Evolutionary conservation across 2,888 invertebrate species (phyloP).

Genomic region (Microplitis deprimator): DNA sequence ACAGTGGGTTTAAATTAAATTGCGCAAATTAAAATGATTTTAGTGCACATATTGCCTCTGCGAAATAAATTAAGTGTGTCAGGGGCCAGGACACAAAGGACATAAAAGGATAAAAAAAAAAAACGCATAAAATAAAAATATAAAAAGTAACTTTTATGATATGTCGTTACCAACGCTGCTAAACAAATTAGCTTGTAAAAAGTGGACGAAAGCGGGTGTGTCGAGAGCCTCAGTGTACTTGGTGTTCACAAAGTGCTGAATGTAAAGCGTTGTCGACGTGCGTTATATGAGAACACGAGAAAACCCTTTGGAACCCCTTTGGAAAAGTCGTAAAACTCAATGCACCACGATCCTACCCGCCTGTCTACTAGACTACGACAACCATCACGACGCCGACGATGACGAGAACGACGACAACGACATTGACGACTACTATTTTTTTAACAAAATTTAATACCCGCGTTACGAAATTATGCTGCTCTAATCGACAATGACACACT

Average conservation of each 20-base stretch:
- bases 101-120: constrained; percentile 7
- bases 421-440: background rate
- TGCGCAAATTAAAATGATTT: constrained; percentile 7
- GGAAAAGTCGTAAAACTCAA: constrained; percentile 49
- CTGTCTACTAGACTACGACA: background rate
- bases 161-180: constrained; percentile 61
- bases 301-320: constrained; percentile 47
- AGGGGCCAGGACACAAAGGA: constrained; percentile 32
- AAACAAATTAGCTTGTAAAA: constrained; percentile 64
- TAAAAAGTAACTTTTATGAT: constrained; percentile 57
- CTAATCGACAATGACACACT: constrained; percentile 57
- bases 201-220: constrained; percentile 43
- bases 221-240: constrained; percentile 33
- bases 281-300: constrained; percentile 31
- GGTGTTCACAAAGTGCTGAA: constrained; percentile 32
- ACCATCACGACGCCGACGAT: no score
- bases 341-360: constrained; percentile 24
- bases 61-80: constrained; percentile 47
- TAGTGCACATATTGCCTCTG: background rate
- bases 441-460: constrained; percentile 56
- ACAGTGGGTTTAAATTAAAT: background rate
- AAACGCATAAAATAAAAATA: constrained; percentile 16
- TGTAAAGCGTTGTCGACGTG: constrained; percentile 42
- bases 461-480: constrained; percentile 55
- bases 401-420: background rate